Evolutionary conservation across 2,888 invertebrate species (phyloP), one percentile per base, ranked within the genome.

Genomic region (Arrhopalites spinosus): DNA sequence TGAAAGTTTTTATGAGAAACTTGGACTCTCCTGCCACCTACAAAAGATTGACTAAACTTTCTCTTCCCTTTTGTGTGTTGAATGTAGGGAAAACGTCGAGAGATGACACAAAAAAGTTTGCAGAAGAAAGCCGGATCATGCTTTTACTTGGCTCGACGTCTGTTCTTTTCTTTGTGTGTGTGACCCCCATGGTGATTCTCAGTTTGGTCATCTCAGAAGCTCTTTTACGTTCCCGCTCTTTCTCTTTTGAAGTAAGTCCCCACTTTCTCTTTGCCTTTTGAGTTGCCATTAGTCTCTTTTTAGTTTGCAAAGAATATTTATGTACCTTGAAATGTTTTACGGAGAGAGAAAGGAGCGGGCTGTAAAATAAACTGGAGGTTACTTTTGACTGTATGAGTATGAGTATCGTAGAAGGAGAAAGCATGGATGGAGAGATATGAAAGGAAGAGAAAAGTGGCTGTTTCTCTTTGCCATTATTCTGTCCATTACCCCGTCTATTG

Each of bases 151-250:
- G 90, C 43, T 90, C 90, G 77, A 91, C 91, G 3, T 82, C 83
- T 13, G 73, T 76, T 20, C 73, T 76, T 29, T 91, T 91, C 84
- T 86, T 91, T 68, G 87, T 90, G 23, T 91, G 91, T 84, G 90
- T 91, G 45, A 90, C 90, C 20, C 91, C 91, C 0, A 91, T 91
- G 91, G 90, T 90, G 73, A 89, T 91, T 79, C 86, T 91, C 17
- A 91, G 91, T 83, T 89, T 91, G 80, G 90, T 90, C 15, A 86
- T 91, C 79, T 90, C 89, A 45, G 89, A 90, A 80, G 87, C 59
- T 45, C 77, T 79, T 36, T 79, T 79, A 68, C 75, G 78, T 70
- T 81, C 77, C 56, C 80, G 79, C 63, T 80, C 77, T 73, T 78
- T 90, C 85, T 74, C 27, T 30, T 74, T 80, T 75, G 90, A 91